Evolutionary conservation across 2,113 vertebrate genomes (phyloP).

Genomic region (Xiphorhynchus elegans): DNA sequence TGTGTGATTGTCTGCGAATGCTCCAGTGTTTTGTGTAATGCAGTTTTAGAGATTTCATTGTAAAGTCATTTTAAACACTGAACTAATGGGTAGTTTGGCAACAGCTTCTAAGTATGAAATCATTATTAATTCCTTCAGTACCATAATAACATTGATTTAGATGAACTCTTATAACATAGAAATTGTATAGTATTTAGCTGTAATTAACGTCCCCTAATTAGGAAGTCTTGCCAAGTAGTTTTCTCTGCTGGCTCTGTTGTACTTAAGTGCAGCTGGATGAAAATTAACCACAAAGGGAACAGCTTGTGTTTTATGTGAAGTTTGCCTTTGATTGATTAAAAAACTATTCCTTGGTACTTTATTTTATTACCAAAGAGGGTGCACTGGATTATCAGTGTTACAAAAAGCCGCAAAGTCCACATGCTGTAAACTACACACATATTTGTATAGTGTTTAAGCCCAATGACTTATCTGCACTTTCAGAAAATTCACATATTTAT

Average conservation of each 20-base stretch:
- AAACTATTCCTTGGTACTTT: constrained; percentile 70
- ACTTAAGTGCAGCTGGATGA: constrained; percentile 78
- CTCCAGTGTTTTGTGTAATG: not conserved
- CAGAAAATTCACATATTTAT: constrained; percentile 21
- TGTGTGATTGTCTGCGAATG: not conserved
- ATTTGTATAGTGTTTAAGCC: not conserved
- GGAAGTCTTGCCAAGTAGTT: constrained; percentile 76
- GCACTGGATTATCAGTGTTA: constrained; percentile 53
- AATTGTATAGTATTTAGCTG: constrained; percentile 78
- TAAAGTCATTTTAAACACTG: constrained; percentile 54
- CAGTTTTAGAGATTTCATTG: constrained; percentile 31
- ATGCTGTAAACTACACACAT: not conserved
- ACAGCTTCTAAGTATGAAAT: constrained; percentile 69
- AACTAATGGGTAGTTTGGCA: constrained; percentile 76
- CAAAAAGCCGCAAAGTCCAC: constrained; percentile 28
- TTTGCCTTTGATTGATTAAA: constrained; percentile 77
- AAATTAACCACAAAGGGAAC: constrained; percentile 80
- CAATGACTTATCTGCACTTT: not conserved
- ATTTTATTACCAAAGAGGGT: constrained; percentile 67
- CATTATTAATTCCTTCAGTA: constrained; percentile 77
- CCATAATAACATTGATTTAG: constrained; percentile 80
- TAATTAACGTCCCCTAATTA: constrained; percentile 82
- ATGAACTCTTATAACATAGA: constrained; percentile 75
- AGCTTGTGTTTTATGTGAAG: constrained; percentile 79
- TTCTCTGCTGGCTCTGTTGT: constrained; percentile 77